phyloP scores from a whole-genome alignment of 1,140 invertebrate genomes.

The Periplaneta americana region DNA sequence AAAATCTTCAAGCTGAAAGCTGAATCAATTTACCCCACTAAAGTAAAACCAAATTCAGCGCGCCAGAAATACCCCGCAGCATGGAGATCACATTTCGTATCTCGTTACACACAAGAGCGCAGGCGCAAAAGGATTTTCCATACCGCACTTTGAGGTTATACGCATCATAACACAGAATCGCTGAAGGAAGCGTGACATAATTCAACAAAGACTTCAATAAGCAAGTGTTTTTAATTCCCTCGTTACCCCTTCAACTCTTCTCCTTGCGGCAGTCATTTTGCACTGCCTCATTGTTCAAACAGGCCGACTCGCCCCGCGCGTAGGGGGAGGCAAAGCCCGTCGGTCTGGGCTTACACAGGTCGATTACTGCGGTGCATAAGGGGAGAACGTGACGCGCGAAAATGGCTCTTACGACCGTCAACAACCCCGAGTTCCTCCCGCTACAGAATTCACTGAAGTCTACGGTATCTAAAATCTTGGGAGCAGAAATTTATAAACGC shows the following conservation, averaged over 20 bases:
- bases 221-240: background rate
- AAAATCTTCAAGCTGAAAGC: too few species aligned
- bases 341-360: background rate
- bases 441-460: background rate
- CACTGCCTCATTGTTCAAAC: background rate
- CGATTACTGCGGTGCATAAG: background rate
- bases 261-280: background rate
- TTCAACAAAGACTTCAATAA: background rate
- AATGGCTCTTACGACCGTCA: background rate
- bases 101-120: too few species aligned
- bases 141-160: background rate
- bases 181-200: background rate
- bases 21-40: too few species aligned
- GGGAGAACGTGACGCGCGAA: background rate
- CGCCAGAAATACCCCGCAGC: too few species aligned
- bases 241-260: background rate
- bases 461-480: background rate
- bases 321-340: background rate
- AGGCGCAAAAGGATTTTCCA: too few species aligned
- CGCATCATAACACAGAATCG: background rate
- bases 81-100: too few species aligned
- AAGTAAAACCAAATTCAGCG: too few species aligned
- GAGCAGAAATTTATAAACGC: background rate
- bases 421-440: background rate
- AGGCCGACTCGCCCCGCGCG: background rate